Percentiles rank a stretch among this genome's conserved stretches.
Conservation (phyloP, 2,888 invertebrate genomes). For the Trichogramma dendrolimi region DNA sequence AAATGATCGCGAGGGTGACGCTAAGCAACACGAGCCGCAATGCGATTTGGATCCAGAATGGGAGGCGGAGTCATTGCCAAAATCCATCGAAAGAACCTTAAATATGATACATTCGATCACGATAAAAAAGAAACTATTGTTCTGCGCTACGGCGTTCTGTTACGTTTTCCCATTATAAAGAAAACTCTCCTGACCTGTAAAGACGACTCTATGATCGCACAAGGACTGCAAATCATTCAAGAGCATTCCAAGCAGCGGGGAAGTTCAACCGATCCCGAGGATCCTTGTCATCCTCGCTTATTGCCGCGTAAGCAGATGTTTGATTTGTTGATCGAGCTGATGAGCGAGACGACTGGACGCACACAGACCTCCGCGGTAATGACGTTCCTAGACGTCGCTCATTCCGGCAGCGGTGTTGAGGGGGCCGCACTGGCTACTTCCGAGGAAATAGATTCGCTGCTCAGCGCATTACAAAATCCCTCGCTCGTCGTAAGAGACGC, state of each 20-base stretch:
- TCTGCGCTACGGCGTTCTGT: constrained; percentile 74
- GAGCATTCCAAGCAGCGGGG: constrained; percentile 68
- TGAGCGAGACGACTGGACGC: constrained; percentile 65
- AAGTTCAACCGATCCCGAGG: constrained; percentile 50
- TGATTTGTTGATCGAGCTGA: constrained; percentile 71
- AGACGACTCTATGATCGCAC: constrained; percentile 59
- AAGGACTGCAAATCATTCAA: constrained; percentile 64
- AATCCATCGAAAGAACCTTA: constrained; percentile 65
- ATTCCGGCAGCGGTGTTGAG: constrained; percentile 66
- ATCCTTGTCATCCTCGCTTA: constrained; percentile 68
- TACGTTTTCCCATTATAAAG: constrained; percentile 78
- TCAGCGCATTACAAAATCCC: constrained; percentile 69
- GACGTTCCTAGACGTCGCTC: constrained; percentile 77
- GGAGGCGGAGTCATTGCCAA: constrained; percentile 66
- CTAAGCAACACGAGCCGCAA: constrained; percentile 70
- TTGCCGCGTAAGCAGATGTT: constrained; percentile 81
- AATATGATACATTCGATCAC: constrained; percentile 57
- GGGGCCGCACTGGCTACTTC: constrained; percentile 62
- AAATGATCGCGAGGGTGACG: constrained; percentile 67
- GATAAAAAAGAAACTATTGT: constrained; percentile 50
- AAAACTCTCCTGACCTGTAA: constrained; percentile 57
- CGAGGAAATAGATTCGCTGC: constrained; percentile 71
- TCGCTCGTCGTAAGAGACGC: constrained; percentile 72
- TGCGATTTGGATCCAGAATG: constrained; percentile 76
- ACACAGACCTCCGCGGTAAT: constrained; percentile 74